These are phyloP conservation scores for Aphidius gifuensis DNA, from an alignment of 1,140 invertebrate genomes.

Conservation along the genomic window DNA sequence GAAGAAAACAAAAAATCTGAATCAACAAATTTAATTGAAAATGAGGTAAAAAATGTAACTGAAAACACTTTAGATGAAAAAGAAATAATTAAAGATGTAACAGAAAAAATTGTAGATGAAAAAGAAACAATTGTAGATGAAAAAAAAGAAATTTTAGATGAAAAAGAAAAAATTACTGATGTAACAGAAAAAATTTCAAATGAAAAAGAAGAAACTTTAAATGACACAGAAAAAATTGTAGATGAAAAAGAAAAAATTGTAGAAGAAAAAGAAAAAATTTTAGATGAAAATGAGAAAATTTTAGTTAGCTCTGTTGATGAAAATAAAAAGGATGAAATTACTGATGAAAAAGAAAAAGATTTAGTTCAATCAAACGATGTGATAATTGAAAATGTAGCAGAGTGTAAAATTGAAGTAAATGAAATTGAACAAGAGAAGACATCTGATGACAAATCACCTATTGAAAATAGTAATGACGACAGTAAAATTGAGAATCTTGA, in stretches of 20 bases:
- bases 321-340: conserved; percentile 23
- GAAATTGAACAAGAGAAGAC: conserved; percentile 38
- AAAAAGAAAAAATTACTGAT: background rate
- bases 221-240: conserved; percentile 3
- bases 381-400: conserved; percentile 48
- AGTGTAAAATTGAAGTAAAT: conserved; percentile 50
- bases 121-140: background rate
- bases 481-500: conserved; percentile 19
- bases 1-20: background rate
- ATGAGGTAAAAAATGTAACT: background rate
- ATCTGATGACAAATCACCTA: background rate
- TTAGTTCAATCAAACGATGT: conserved; percentile 33
- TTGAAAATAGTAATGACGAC: conserved; percentile 8
- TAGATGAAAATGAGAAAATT: conserved; percentile 17
- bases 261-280: conserved; percentile 7
- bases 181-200: background rate
- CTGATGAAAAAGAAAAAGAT: conserved; percentile 46
- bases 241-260: conserved; percentile 14
- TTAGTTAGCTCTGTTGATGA: conserved; percentile 5
- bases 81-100: conserved; percentile 4
- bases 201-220: conserved; percentile 13
- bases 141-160: too few relatives aligned
- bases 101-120: conserved; percentile 5
- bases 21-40: background rate
- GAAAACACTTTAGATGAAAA: background rate